phyloP scores from a whole-genome alignment of 2,888 invertebrate genomes.

The Lutraria lutraria region DNA sequence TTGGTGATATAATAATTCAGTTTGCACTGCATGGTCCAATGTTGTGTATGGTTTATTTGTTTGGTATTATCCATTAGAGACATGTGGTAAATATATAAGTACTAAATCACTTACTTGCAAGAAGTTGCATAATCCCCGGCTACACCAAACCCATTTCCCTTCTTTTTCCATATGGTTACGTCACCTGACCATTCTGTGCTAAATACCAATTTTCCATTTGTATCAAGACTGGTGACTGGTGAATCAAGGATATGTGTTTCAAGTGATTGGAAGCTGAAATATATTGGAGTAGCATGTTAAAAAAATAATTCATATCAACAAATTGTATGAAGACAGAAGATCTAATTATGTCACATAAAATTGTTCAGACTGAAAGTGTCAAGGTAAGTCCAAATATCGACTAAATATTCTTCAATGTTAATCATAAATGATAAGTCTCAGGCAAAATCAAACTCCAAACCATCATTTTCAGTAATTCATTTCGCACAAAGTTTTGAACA shows the following conservation, averaged over 20 bases:
- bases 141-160: neutral
- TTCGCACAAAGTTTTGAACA: neutral
- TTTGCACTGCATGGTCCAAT: too few species aligned
- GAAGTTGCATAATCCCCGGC: neutral
- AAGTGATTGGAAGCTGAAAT: constrained; percentile 37
- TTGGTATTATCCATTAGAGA: too few species aligned
- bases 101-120: neutral
- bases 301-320: neutral
- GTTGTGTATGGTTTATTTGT: too few species aligned
- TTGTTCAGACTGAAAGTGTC: too few species aligned
- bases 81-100: too few species aligned
- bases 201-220: constrained; percentile 47
- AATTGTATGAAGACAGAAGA: neutral
- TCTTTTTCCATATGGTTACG: constrained; percentile 52
- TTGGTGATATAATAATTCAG: too few species aligned
- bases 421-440: too few species aligned
- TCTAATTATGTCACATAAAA: too few species aligned
- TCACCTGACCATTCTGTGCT: constrained; percentile 66
- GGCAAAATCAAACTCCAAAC: too few species aligned
- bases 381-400: too few species aligned
- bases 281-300: neutral
- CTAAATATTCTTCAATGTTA: too few species aligned
- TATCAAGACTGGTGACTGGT: constrained; percentile 61
- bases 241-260: constrained; percentile 28
- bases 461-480: neutral